Percentiles rank a stretch among this genome's conserved stretches.
phyloP scores from a whole-genome alignment of 2,113 vertebrate genomes.

The Corvus hawaiiensis region DNA sequence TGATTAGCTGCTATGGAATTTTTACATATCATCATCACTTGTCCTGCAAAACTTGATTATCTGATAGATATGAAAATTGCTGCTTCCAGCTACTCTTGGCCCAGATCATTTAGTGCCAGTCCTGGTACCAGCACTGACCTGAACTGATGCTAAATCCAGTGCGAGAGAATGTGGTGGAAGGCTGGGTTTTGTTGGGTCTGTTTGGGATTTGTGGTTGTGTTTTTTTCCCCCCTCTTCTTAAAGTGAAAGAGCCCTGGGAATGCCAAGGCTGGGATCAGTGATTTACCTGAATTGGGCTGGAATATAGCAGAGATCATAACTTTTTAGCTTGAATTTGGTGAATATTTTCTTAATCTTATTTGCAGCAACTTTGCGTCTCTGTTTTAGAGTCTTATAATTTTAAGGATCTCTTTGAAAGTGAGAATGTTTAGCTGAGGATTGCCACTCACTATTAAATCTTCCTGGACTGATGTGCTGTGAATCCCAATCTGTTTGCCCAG shows the following conservation, averaged over 20 bases:
- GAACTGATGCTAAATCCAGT: neutral
- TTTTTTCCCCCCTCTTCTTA: neutral
- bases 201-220: neutral
- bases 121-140: neutral
- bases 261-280: neutral
- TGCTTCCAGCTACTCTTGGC: neutral
- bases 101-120: neutral
- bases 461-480: neutral
- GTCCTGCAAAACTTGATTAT: neutral
- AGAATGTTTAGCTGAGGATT: neutral
- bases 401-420: neutral
- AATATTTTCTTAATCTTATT: neutral
- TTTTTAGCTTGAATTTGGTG: neutral
- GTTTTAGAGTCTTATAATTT: neutral
- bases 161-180: neutral
- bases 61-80: neutral
- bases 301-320: neutral
- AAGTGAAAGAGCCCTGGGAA: neutral
- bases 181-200: neutral
- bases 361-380: neutral
- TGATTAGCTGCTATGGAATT: constrained; percentile 17
- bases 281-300: neutral
- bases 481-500: neutral
- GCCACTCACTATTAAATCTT: neutral
- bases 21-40: neutral